Evolutionary conservation across 2,797 vertebrate species (phyloP), one percentile per base, ranked within the genome.

Genomic region (Rhabdophis nuchalis): DNA sequence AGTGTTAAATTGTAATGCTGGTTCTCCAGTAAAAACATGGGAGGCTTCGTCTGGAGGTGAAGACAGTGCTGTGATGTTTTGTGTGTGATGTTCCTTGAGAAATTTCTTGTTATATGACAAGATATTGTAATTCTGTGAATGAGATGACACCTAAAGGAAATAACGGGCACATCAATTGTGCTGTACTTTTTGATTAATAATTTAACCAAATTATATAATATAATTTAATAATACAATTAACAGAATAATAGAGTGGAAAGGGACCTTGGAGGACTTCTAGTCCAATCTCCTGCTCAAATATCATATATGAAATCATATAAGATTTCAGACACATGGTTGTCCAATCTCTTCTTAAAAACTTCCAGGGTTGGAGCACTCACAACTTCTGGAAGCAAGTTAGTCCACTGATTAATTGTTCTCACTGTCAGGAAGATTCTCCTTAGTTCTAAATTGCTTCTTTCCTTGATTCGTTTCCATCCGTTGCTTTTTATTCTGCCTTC

Each of bases 181-280:
- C 9, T 86, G 36, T 56, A 27, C n/a, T 88, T n/a, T 90, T 91
- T 60, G 36, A 68, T 58, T 87, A 50, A 14, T 56, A 46, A 68
- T 92, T 46, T 90, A 93, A 92, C 58, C 23, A 61, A 89, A 93
- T 56, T 18, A 90, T 60, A 60, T 60, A 60, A 56, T 16, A 5
- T 18, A 56, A 60, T 60, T 60, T 60, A 13, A 77, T 41, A n/a
- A 27, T 5, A 77, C 23, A 77, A 77, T 61, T 27, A 41, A 64
- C 29, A 64, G 29, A 64, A n/a, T n/a, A n/a, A 64, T 5, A n/a
- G 61, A 64, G 12, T 64, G 14, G 29, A 12, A 14, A 64, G 29
- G 61, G 29, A 14, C 61, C 29, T 64, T 64, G 61, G 61, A 64
- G 12, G 61, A 14, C 29, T 64, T 64, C 13, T 64, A 64, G 4